Percentiles rank a stretch among this genome's conserved stretches.
Conservation (phyloP, 2,113 vertebrate species). For the Python bivittatus region DNA sequence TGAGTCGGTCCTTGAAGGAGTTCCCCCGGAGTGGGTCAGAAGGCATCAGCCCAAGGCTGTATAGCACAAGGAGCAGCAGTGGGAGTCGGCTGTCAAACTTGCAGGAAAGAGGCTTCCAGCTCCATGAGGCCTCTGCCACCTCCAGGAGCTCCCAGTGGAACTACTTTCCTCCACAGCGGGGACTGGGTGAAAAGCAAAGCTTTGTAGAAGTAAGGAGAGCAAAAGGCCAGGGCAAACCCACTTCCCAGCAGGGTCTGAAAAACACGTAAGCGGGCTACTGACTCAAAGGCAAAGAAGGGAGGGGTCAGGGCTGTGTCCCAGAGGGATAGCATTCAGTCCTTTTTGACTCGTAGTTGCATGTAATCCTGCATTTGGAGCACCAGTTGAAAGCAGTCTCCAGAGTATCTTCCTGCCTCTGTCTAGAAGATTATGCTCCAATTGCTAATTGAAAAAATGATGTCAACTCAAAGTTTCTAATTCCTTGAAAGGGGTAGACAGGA, state of each 20-base stretch:
- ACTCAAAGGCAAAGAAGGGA: not conserved
- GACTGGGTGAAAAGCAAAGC: slow-evolving; percentile 78
- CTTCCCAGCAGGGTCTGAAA: slow-evolving; percentile 29
- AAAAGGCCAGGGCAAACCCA: slow-evolving; percentile 68
- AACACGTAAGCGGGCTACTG: slow-evolving; percentile 16
- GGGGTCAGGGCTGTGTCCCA: not conserved
- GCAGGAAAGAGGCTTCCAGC: slow-evolving; percentile 80
- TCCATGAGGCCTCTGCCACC: slow-evolving; percentile 73
- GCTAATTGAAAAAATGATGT: not conserved
- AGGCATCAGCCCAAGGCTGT: slow-evolving; percentile 74
- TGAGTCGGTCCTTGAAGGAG: slow-evolving; percentile 94
- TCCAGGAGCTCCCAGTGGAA: slow-evolving; percentile 77
- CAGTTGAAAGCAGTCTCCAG: not conserved
- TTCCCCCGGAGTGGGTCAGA: slow-evolving; percentile 75
- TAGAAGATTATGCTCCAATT: not conserved
- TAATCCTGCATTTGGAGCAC: no score
- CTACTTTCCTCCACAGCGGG: slow-evolving; percentile 78
- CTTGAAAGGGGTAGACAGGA: not conserved
- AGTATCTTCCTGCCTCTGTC: not conserved
- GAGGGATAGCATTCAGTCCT: no score
- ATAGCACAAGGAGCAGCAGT: slow-evolving; percentile 80
- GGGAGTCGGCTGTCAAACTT: slow-evolving; percentile 81
- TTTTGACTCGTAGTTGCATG: not conserved
- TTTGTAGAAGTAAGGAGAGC: slow-evolving; percentile 83
- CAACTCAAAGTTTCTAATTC: not conserved